Base-by-base conservation (phyloP, 2,797 vertebrate genomes). In the Enteromius viviparus region DNA sequence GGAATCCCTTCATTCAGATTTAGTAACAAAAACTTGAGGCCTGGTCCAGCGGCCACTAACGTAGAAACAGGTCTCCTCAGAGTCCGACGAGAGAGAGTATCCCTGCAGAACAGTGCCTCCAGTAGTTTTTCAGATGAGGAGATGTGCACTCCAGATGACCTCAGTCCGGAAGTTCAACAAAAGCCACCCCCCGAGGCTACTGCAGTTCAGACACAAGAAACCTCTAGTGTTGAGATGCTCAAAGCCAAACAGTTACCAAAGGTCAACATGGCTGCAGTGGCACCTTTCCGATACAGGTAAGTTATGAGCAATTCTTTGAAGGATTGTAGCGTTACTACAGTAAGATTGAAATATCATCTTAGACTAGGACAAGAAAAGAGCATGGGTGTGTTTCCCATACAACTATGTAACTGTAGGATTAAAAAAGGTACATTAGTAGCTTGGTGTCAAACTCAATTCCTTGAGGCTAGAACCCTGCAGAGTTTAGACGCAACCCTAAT, bases 281-380 rank as follows among this genome's bases (percentile, higher is more conserved):
- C 97, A 49, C 97, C 97, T 5, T 98, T 98, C 92, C 96, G 94
- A 88, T 97, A 96, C 93, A 93, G 95, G 97, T 96, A 87, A 93
- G 93, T 79, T 62, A 34, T 32, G 34, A 8, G 21, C n/a, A 79
- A 23, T 55, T 1, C 5, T 10, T 3, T 62, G 1, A 45, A 45
- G n/a, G 15, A 40, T 7, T 10, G 14, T 10, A 17, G 34, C 53
- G 11, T 40, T 55, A 34, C 21, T 40, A 10, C 0, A 8, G 8
- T 42, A 34, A 26, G 49, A 55, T 55, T 34, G 2, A 60, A 81
- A 62, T 2, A 60, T 40, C 9, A 29, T 9, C 26, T 77, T 77
- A 21, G 23, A 62, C 40, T 42, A 49, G 6, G 0, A 15, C 0
- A 17, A 65, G 3, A 64, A 64, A 77, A 47, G 5, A 47, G 10